Evolutionary conservation across 2,797 vertebrate genomes (phyloP).

Genomic region (Gobio occitaniae): DNA sequence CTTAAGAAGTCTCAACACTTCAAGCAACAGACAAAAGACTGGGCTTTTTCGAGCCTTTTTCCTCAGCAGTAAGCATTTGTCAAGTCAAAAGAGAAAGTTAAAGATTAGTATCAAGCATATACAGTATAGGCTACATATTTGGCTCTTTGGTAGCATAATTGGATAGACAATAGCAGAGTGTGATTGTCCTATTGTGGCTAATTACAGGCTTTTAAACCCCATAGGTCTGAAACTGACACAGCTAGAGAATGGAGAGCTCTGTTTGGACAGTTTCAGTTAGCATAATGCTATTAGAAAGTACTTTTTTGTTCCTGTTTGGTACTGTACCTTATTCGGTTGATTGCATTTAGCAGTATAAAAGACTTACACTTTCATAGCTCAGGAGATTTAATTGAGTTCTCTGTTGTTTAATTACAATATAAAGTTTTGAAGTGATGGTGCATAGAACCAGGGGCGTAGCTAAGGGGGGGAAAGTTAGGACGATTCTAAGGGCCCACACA

Average conservation of each 20-base stretch:
- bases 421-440: background rate
- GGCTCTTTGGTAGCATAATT: conserved; percentile 15
- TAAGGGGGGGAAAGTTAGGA: too few relatives aligned
- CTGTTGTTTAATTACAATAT: background rate
- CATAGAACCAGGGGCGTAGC: too few relatives aligned
- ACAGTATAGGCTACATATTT: background rate
- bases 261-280: background rate
- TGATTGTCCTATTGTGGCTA: background rate
- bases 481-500: too few relatives aligned
- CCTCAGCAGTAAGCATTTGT: background rate
- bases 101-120: background rate
- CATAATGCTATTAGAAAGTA: background rate
- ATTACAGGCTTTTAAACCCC: conserved; percentile 37
- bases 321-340: background rate
- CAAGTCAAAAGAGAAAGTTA: background rate
- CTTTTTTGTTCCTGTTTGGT: background rate
- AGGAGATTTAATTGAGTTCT: background rate
- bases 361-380: background rate
- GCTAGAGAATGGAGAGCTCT: conserved; percentile 7
- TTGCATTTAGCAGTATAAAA: background rate
- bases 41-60: background rate
- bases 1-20: conserved; percentile 8
- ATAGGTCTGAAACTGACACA: background rate
- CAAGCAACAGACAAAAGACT: background rate
- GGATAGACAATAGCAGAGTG: background rate